Conservation (phyloP, 2,797 vertebrate species). For the Phaenicophaeus curvirostris region DNA sequence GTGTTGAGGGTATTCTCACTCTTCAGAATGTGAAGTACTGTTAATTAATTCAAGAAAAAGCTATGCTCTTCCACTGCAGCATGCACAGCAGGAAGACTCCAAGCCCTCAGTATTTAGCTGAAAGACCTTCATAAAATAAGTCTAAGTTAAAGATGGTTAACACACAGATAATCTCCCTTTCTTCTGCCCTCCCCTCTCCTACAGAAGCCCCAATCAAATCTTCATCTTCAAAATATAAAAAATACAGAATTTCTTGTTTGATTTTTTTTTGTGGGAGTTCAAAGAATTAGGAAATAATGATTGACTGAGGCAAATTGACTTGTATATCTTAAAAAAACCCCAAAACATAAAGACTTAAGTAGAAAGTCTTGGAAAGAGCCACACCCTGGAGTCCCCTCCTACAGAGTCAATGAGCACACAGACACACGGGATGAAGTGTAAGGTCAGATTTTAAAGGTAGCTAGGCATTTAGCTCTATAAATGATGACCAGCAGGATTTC, state of each 20-base stretch:
- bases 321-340: neutral
- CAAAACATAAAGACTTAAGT: neutral
- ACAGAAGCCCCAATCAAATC: neutral
- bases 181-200: neutral
- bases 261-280: neutral
- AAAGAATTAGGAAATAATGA: neutral
- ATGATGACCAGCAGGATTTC: neutral
- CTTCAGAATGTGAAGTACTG: neutral
- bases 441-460: neutral
- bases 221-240: neutral
- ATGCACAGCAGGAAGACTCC: neutral
- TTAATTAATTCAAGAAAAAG: neutral
- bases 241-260: too few species aligned
- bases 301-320: neutral
- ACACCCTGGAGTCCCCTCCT: neutral
- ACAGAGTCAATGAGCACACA: neutral
- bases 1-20: neutral
- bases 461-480: neutral
- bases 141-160: neutral
- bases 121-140: neutral
- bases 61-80: neutral
- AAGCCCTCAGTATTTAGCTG: neutral
- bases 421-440: neutral
- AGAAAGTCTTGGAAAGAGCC: neutral
- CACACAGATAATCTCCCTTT: neutral